Percentiles rank a stretch among this genome's conserved stretches.
phyloP scores from a whole-genome alignment of 2,113 vertebrate genomes.

The Oncorhynchus keta region DNA sequence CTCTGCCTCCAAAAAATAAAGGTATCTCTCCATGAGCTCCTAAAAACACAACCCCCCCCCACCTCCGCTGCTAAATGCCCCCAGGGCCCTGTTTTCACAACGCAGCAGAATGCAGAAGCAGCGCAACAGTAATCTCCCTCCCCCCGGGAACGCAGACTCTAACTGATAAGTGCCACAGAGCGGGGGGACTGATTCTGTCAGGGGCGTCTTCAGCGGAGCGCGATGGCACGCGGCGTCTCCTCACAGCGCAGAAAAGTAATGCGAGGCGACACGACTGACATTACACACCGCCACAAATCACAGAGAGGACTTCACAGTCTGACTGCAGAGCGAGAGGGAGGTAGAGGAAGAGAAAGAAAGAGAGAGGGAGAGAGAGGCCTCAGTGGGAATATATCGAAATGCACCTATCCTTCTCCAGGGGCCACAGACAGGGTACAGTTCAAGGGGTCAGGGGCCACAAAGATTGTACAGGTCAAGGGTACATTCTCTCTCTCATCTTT shows the following conservation, averaged over 20 bases:
- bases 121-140: constrained; percentile 77
- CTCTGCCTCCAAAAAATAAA: constrained; percentile 11
- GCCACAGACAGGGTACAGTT: background rate
- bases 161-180: constrained; percentile 84
- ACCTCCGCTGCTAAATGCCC: constrained; percentile 14
- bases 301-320: constrained; percentile 71
- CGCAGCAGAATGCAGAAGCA: constrained; percentile 78
- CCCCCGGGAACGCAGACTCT: constrained; percentile 76
- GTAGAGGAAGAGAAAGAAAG: background rate
- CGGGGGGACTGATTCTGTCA: constrained; percentile 65
- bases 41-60: constrained; percentile 3
- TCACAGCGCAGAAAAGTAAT: constrained; percentile 80
- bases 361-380: background rate
- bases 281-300: constrained; percentile 83
- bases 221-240: constrained; percentile 72
- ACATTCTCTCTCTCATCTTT: too few species aligned
- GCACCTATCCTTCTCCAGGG: background rate
- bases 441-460: too few species aligned
- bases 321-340: constrained; percentile 10
- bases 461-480: background rate
- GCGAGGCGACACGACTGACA: constrained; percentile 84
- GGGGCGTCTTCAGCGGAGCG: constrained; percentile 80
- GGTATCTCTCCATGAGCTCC: background rate
- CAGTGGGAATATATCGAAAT: background rate
- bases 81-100: constrained; percentile 76